Conservation (phyloP, 2,797 vertebrate genomes). For the Hydrolagus colliei region DNA sequence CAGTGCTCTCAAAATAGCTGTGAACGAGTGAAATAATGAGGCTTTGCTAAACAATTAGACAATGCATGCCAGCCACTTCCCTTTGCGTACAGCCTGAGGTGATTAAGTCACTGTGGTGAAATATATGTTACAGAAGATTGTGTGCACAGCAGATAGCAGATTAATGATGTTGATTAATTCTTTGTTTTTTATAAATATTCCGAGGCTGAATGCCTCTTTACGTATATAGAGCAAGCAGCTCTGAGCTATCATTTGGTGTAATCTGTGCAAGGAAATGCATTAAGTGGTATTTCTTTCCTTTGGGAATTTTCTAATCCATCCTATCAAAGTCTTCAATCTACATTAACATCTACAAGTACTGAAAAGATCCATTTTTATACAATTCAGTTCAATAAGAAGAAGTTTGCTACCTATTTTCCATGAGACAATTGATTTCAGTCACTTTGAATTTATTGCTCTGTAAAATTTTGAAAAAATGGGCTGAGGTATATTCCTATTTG, state of each 20-base stretch:
- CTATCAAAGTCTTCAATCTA: neutral
- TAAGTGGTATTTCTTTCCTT: neutral
- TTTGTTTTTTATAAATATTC: neutral
- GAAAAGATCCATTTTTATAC: neutral
- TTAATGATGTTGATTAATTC: conserved; percentile 17
- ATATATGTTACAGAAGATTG: neutral
- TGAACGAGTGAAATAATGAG: neutral
- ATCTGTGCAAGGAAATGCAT: neutral
- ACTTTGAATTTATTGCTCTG: too few relatives aligned
- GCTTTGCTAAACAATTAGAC: neutral
- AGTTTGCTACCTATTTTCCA: too few relatives aligned
- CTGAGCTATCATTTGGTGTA: neutral
- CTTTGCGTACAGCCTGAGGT: neutral
- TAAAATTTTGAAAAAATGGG: too few relatives aligned
- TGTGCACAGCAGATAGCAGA: neutral
- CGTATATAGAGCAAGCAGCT: too few relatives aligned
- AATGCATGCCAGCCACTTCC: neutral
- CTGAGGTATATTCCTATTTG: too few relatives aligned
- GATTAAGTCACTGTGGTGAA: neutral
- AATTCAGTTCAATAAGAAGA: neutral
- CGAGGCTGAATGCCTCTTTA: neutral
- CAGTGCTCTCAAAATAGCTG: neutral
- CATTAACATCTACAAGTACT: neutral
- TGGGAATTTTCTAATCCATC: neutral
- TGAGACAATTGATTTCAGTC: too few relatives aligned